Conservation (phyloP, 2,888 invertebrate genomes). For the Idaea dimidiata region DNA sequence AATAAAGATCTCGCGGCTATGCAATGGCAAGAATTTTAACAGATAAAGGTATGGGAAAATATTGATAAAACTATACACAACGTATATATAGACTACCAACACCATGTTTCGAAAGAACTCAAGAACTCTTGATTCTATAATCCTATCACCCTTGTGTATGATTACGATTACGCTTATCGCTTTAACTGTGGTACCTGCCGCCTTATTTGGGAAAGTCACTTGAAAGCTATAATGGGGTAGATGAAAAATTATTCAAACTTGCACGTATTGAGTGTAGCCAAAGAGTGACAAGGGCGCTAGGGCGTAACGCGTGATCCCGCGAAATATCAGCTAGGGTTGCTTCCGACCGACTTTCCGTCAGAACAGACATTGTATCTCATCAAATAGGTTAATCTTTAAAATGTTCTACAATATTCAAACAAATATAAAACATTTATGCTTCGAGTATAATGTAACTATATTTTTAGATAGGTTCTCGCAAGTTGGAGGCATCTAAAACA, state of each 20-base stretch:
- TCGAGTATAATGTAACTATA: too few relatives aligned
- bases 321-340: slow-evolving; percentile 54
- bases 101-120: not conserved
- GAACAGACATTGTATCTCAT: too few relatives aligned
- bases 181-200: not conserved
- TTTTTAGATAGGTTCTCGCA: too few relatives aligned
- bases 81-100: not conserved
- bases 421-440: too few relatives aligned
- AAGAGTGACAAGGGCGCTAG: slow-evolving; percentile 57
- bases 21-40: too few relatives aligned
- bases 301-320: slow-evolving; percentile 52
- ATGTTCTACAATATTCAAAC: too few relatives aligned
- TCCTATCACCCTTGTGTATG: not conserved
- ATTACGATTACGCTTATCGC: not conserved
- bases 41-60: too few relatives aligned
- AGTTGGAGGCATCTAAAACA: too few relatives aligned
- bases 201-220: slow-evolving; percentile 13
- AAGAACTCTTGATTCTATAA: not conserved
- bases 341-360: slow-evolving; percentile 3
- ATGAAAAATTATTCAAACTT: slow-evolving; percentile 75
- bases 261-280: slow-evolving; percentile 65
- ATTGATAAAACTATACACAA: too few relatives aligned
- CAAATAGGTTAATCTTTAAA: too few relatives aligned
- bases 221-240: slow-evolving; percentile 57
- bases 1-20: too few relatives aligned